phyloP scores from a whole-genome alignment of 2,113 vertebrate genomes.

The Epinephelus moara region DNA sequence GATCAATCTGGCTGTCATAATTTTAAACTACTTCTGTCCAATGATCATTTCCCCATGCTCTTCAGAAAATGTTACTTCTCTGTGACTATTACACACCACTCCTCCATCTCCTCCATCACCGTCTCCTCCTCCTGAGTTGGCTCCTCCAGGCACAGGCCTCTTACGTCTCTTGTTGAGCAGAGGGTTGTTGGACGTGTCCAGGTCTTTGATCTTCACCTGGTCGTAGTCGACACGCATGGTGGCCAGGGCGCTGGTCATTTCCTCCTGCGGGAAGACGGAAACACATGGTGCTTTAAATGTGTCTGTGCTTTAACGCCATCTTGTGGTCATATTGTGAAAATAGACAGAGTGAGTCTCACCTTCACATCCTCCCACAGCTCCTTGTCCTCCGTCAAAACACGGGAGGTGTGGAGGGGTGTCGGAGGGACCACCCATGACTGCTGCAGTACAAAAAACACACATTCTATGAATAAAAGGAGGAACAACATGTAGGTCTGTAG shows the following conservation, averaged over 20 bases:
- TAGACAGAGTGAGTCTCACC: conserved; percentile 77
- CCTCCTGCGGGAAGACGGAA: conserved; percentile 60
- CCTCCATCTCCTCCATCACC: conserved; percentile 25
- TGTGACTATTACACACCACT: conserved; percentile 37
- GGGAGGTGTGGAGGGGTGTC: conserved; percentile 94
- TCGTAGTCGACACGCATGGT: conserved; percentile 94
- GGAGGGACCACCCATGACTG: conserved; percentile 94
- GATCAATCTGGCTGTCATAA: conserved; percentile 24
- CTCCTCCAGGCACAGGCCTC: conserved; percentile 82
- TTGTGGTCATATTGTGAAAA: conserved; percentile 39
- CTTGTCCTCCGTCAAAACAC: conserved; percentile 93
- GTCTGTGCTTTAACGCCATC: conserved; percentile 44
- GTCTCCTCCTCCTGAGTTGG: conserved; percentile 60
- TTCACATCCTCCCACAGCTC: conserved; percentile 98
- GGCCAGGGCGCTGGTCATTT: conserved; percentile 79
- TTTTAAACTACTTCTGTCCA: conserved; percentile 27
- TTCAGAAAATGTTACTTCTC: conserved; percentile 50
- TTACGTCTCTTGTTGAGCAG: conserved; percentile 96
- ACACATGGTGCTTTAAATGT: neutral
- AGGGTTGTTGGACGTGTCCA: conserved; percentile 96
- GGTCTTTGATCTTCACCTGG: conserved; percentile 97
- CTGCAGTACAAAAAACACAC: conserved; percentile 71
- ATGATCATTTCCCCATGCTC: conserved; percentile 33
- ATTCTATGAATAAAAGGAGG: neutral
- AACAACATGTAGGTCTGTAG: neutral